Percentiles rank a stretch among this genome's conserved stretches.
These are phyloP conservation scores for Vulpes vulpes DNA, from an alignment of 2,113 vertebrate species.

Conservation along the genomic window DNA sequence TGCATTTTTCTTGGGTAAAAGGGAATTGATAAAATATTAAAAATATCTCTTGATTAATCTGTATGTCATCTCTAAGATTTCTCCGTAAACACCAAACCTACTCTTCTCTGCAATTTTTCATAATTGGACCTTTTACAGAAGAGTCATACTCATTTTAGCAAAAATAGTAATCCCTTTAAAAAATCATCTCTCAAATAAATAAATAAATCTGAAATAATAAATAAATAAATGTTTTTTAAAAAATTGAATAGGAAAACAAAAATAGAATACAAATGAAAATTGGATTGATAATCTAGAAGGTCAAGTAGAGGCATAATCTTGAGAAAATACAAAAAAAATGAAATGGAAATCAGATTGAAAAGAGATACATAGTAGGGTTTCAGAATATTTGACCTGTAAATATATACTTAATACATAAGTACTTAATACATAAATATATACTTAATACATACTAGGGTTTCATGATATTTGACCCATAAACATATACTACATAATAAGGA, in stretches of 20 bases:
- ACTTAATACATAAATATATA: neutral
- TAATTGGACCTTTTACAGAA: slow-evolving; percentile 11
- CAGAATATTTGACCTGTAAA: neutral
- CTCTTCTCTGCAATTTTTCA: neutral
- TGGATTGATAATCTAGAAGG: neutral
- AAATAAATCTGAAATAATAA: too few species aligned
- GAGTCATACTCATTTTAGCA: neutral
- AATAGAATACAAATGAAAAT: neutral
- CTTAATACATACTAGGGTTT: neutral
- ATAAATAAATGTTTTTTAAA: neutral
- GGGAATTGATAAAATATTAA: neutral
- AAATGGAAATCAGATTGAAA: neutral
- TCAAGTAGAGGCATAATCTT: neutral
- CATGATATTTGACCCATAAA: neutral
- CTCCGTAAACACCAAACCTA: neutral
- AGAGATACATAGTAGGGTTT: neutral
- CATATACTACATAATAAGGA: neutral
- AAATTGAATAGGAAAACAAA: neutral
- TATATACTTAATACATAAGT: neutral
- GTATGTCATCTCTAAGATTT: neutral
- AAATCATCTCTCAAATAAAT: neutral
- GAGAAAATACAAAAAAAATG: neutral
- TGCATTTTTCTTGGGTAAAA: neutral
- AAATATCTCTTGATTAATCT: neutral
- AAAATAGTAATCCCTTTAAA: neutral